Percentiles rank a stretch among this genome's conserved stretches.
These are phyloP conservation scores for Bacillus rossius DNA, from an alignment of 1,140 invertebrate species.

Conservation along the genomic window DNA sequence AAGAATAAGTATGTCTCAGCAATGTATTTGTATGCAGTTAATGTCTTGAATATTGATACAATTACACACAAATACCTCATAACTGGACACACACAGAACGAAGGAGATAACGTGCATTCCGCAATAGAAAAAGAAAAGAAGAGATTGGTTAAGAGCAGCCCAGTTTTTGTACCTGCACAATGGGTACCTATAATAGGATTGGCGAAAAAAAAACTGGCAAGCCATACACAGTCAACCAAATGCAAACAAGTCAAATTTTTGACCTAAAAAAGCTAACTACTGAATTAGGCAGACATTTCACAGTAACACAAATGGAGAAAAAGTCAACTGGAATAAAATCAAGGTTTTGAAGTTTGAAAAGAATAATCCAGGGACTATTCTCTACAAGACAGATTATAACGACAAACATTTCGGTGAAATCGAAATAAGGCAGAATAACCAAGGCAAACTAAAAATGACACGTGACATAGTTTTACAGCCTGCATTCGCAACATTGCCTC, in stretches of 20 bases:
- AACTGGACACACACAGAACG: conserved; percentile 41
- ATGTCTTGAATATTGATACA: conserved; percentile 24
- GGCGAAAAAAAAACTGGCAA: not conserved
- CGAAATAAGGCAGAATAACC: not conserved
- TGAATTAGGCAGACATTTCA: not conserved
- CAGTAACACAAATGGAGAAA: not conserved
- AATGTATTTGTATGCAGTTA: conserved; percentile 29
- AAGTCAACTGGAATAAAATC: not conserved
- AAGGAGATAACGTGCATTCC: conserved; percentile 38
- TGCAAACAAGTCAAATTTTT: not conserved
- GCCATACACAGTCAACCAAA: not conserved
- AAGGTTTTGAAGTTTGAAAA: not conserved
- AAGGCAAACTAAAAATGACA: not conserved
- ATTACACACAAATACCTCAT: conserved; percentile 41
- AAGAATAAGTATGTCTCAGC: conserved; percentile 30
- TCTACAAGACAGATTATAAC: not conserved
- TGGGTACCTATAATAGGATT: not conserved
- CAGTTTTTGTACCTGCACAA: conserved; percentile 8
- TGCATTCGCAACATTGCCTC: not conserved
- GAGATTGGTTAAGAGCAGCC: conserved; percentile 29
- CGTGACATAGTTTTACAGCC: not conserved
- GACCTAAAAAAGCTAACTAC: not conserved
- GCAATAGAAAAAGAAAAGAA: conserved; percentile 33
- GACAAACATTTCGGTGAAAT: not conserved
- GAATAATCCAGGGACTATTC: not conserved